Percentiles rank a stretch among this genome's conserved stretches.
Conservation (phyloP, 1,140 invertebrate genomes). For the Babylonia areolata region DNA sequence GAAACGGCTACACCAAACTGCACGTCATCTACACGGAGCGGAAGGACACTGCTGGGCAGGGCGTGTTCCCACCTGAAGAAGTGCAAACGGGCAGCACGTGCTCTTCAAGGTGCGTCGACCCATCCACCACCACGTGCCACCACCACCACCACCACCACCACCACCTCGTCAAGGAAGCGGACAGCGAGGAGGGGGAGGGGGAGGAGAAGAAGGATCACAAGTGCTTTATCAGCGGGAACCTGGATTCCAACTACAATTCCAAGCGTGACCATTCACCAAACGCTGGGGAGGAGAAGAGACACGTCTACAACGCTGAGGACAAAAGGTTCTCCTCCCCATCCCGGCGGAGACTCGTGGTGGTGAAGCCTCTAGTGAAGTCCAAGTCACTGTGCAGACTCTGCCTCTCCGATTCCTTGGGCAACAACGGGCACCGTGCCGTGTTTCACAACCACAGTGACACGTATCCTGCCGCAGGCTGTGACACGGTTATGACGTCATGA, state of each 20-base stretch:
- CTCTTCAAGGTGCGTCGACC: too few relatives aligned
- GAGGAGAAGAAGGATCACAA: too few relatives aligned
- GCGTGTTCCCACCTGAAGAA: too few relatives aligned
- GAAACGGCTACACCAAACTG: neutral
- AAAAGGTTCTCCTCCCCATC: neutral
- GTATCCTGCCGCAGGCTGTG: neutral
- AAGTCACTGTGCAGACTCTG: neutral
- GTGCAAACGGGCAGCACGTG: too few relatives aligned
- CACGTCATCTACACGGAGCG: neutral
- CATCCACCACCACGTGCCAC: neutral
- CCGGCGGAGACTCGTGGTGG: neutral
- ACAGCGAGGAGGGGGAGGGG: neutral
- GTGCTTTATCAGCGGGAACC: too few relatives aligned
- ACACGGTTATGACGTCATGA: constrained; percentile 1
- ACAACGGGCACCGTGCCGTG: neutral
- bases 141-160: neutral
- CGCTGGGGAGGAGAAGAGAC: neutral
- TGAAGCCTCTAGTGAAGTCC: neutral
- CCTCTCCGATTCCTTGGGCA: neutral
- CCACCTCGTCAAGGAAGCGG: neutral
- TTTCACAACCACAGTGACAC: neutral
- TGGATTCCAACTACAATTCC: neutral
- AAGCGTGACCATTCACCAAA: neutral
- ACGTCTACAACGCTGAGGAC: neutral
- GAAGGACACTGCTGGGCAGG: neutral